Percentiles rank a stretch among this genome's conserved stretches.
phyloP scores from a whole-genome alignment of 1,140 invertebrate species.

The Sycobia sp. region DNA sequence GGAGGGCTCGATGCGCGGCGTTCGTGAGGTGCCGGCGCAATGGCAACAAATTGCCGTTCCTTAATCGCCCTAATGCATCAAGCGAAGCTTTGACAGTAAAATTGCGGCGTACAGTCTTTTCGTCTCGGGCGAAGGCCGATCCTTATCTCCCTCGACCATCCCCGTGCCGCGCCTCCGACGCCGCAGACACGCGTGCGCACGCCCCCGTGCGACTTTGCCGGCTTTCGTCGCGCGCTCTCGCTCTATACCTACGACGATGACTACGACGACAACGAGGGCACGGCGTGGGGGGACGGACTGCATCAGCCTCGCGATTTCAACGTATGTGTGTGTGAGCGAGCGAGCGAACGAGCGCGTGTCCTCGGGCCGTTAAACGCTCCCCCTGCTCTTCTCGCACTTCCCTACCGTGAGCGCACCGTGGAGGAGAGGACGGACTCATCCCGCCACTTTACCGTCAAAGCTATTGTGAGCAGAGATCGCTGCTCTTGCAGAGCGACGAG shows the following conservation, averaged over 20 bases:
- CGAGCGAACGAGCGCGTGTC: no score
- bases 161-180: neutral
- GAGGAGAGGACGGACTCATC: conserved; percentile 2
- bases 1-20: neutral
- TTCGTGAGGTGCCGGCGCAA: conserved; percentile 3
- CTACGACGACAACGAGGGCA: no score
- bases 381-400: no score
- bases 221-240: no score
- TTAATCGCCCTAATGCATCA: conserved; percentile 50
- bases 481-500: neutral
- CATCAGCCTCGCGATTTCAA: no score
- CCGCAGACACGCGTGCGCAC: neutral
- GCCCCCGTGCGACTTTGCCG: no score
- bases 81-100: conserved; percentile 46
- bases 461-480: conserved; percentile 11
- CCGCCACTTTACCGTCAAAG: conserved; percentile 24
- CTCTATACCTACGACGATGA: no score
- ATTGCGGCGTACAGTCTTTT: conserved; percentile 43
- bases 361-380: neutral
- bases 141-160: conserved; percentile 21
- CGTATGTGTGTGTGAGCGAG: no score
- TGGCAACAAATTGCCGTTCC: conserved; percentile 44
- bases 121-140: conserved; percentile 21
- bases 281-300: no score
- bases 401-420: no score